A percentile compares a stretch with the other conserved stretches of the same genome.
These are phyloP conservation scores for Pogonophryne albipinna DNA, from an alignment of 2,797 vertebrate genomes.

Conservation along the genomic window DNA sequence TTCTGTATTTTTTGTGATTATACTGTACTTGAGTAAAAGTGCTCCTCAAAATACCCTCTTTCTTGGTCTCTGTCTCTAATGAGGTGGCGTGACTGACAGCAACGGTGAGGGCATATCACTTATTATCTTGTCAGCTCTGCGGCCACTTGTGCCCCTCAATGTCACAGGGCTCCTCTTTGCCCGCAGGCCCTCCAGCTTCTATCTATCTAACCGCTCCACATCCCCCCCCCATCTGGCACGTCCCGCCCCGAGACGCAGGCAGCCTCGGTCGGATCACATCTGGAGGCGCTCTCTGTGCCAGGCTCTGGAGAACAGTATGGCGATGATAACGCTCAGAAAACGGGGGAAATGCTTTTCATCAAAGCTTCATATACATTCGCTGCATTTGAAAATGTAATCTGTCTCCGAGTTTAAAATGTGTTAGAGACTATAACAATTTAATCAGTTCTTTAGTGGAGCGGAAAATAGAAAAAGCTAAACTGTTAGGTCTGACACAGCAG, in stretches of 20 bases:
- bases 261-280: slow-evolving; percentile 60
- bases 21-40: too few relatives aligned
- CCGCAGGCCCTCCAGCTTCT: slow-evolving; percentile 68
- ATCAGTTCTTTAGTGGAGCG: slow-evolving; percentile 68
- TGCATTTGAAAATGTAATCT: slow-evolving; percentile 57
- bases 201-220: slow-evolving; percentile 64
- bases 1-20: too few relatives aligned
- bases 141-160: slow-evolving; percentile 81
- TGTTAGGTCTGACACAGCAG: slow-evolving; percentile 34
- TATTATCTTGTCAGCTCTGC: slow-evolving; percentile 83
- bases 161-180: slow-evolving; percentile 80
- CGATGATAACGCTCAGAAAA: slow-evolving; percentile 36
- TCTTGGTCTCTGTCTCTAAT: slow-evolving; percentile 72
- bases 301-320: slow-evolving; percentile 30
- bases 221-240: slow-evolving; percentile 60
- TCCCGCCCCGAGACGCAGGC: slow-evolving; percentile 64
- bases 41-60: slow-evolving; percentile 19
- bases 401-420: slow-evolving; percentile 61
- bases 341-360: slow-evolving; percentile 59
- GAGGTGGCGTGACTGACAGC: slow-evolving; percentile 82
- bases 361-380: slow-evolving; percentile 60
- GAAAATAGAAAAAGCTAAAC: slow-evolving; percentile 60
- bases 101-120: slow-evolving; percentile 81
- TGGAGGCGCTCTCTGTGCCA: slow-evolving; percentile 57
- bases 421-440: slow-evolving; percentile 69